phyloP scores from a whole-genome alignment of 2,888 invertebrate species.

The Synanthedon tipuliformis region DNA sequence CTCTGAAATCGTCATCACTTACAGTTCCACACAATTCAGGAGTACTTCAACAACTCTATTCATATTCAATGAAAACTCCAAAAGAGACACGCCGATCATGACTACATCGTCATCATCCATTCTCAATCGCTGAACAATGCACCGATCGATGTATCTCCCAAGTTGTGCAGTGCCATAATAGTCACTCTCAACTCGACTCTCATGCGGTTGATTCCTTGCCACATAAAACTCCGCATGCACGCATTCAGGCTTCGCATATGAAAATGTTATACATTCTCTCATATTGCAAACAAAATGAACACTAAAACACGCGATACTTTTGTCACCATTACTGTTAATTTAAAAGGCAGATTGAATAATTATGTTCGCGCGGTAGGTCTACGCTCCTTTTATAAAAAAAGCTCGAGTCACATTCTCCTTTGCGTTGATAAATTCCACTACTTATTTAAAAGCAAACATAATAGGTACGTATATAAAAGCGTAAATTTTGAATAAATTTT shows the following conservation, averaged over 20 bases:
- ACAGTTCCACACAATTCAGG: conserved; percentile 14
- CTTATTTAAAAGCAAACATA: conserved; percentile 40
- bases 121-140: no score
- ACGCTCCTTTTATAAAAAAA: conserved; percentile 24
- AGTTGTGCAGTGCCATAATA: neutral
- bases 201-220: conserved; percentile 1
- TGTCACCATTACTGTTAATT: conserved; percentile 7
- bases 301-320: conserved; percentile 21
- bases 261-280: conserved; percentile 1
- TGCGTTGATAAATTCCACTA: conserved; percentile 36
- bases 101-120: no score
- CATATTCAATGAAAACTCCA: no score
- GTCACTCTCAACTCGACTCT: neutral
- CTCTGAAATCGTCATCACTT: conserved; percentile 80
- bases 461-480: conserved; percentile 29
- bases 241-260: conserved; percentile 28
- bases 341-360: no score
- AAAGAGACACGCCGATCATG: no score
- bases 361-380: conserved; percentile 59
- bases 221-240: conserved; percentile 32
- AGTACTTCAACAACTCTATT: conserved; percentile 7
- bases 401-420: conserved; percentile 19
- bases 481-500: conserved; percentile 45
- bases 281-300: conserved; percentile 46
- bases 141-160: no score